A percentile compares a stretch with the other conserved stretches of the same genome.
Evolutionary conservation across 2,888 invertebrate genomes (phyloP).

Genomic region (Cerceris rybyensis): DNA sequence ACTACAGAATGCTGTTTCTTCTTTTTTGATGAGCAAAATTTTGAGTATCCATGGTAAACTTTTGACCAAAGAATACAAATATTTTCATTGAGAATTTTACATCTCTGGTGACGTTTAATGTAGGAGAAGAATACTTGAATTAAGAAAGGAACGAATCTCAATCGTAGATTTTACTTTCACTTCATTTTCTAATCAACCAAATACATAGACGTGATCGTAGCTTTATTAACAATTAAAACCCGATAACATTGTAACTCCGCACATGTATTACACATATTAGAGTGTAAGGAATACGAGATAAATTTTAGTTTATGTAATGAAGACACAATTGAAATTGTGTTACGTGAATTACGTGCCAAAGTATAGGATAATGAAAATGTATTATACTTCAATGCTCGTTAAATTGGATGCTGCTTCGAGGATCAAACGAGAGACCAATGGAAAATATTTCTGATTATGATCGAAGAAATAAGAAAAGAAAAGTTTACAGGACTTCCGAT

Average conservation of each 20-base stretch:
- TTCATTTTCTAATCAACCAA: background rate
- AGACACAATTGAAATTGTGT: slow-evolving; percentile 71
- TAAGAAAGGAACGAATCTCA: no score
- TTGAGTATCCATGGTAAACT: background rate
- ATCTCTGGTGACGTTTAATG: no score
- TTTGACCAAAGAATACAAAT: no score
- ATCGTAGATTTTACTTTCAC: background rate
- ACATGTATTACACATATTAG: slow-evolving; percentile 38
- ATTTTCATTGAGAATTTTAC: no score
- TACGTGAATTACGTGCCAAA: slow-evolving; percentile 81
- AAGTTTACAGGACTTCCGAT: no score
- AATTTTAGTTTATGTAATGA: slow-evolving; percentile 41
- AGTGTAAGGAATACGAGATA: slow-evolving; percentile 26
- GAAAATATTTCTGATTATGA: no score
- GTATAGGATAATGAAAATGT: slow-evolving; percentile 68
- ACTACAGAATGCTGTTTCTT: background rate
- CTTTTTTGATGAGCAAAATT: background rate
- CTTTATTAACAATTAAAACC: slow-evolving; percentile 13
- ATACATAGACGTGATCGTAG: slow-evolving; percentile 32
- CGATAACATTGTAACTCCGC: slow-evolving; percentile 30
- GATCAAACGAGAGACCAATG: background rate
- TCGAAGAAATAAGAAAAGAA: no score
- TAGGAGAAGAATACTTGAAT: no score
- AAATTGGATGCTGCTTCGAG: background rate
- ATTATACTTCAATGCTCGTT: slow-evolving; percentile 27